A percentile compares a stretch with the other conserved stretches of the same genome.
These are phyloP conservation scores for Palloptera scutellata DNA, from an alignment of 2,888 invertebrate genomes.

Conservation along the genomic window DNA sequence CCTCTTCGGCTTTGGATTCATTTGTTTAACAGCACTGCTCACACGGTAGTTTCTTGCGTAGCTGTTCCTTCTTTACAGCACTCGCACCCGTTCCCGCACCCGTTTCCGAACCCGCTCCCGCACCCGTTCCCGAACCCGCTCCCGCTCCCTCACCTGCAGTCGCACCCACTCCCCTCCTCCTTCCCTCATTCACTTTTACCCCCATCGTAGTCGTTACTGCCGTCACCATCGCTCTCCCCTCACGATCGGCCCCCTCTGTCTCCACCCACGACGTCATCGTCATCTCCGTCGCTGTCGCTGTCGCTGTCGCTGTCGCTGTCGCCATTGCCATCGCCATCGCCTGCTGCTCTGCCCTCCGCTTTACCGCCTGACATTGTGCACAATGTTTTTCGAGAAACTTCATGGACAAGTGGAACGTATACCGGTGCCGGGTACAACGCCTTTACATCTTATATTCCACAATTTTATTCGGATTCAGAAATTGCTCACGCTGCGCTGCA, in stretches of 20 bases:
- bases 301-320: slow-evolving; percentile 32
- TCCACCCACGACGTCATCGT: slow-evolving; percentile 32
- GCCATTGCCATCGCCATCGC: background rate
- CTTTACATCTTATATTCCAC: slow-evolving; percentile 65
- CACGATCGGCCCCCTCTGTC: no score
- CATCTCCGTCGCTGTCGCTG: slow-evolving; percentile 31
- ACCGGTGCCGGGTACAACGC: slow-evolving; percentile 63
- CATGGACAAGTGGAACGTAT: slow-evolving; percentile 62
- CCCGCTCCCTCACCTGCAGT: no score
- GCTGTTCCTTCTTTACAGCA: background rate
- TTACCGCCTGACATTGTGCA: slow-evolving; percentile 55
- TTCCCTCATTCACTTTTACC: background rate
- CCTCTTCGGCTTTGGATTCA: no score
- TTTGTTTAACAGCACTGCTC: no score
- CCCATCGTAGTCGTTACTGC: background rate
- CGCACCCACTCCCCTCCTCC: background rate
- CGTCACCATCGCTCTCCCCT: background rate
- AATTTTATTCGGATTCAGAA: slow-evolving; percentile 64
- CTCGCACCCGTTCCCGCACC: no score
- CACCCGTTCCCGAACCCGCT: background rate
- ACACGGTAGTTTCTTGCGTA: no score
- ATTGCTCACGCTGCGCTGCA: slow-evolving; percentile 63
- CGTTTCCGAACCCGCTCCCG: no score
- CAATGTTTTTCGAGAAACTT: slow-evolving; percentile 60
- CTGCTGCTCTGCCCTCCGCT: slow-evolving; percentile 37